A percentile compares a stretch with the other conserved stretches of the same genome.
Evolutionary conservation across 1,140 invertebrate genomes (phyloP).

Genomic region (Frieseomelitta varia): DNA sequence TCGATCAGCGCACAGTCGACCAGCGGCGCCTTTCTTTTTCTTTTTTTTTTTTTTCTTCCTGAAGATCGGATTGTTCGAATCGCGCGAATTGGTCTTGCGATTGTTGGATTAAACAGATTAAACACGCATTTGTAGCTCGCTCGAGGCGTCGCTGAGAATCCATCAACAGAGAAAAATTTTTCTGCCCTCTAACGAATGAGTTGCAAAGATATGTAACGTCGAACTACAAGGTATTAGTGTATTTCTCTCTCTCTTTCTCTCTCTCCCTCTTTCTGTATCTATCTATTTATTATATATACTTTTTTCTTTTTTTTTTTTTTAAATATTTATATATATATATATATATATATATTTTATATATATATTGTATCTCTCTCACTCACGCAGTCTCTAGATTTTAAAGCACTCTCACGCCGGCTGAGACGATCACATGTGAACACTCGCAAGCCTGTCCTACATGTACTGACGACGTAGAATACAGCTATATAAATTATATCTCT

Average conservation of each 20-base stretch:
- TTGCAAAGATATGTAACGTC: constrained; percentile 67
- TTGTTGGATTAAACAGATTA: background rate
- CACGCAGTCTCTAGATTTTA: constrained; percentile 58
- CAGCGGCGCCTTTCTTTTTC: constrained; percentile 1
- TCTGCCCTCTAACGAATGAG: constrained; percentile 52
- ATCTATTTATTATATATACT: constrained; percentile 37
- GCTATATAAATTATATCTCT: constrained; percentile 66
- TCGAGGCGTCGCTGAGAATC: constrained; percentile 18
- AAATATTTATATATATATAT: constrained; percentile 35
- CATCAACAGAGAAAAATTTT: constrained; percentile 5
- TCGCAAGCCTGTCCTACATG: constrained; percentile 60
- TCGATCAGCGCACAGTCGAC: constrained; percentile 15
- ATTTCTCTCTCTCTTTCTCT: constrained; percentile 36
- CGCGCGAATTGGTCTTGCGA: constrained; percentile 11
- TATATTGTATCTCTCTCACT: constrained; percentile 37
- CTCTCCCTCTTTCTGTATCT: constrained; percentile 22
- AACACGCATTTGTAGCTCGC: background rate
- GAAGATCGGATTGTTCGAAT: constrained; percentile 17
- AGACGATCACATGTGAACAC: constrained; percentile 63
- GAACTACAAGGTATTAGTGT: constrained; percentile 62
- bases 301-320: constrained; percentile 25
- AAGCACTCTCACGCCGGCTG: constrained; percentile 66
- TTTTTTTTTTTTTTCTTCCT: no score
- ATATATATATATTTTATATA: constrained; percentile 32
- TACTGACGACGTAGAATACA: constrained; percentile 64